Evolutionary conservation across 2,888 invertebrate species (phyloP), one percentile per base, ranked within the genome.

Genomic region (Melanostoma scalare): DNA sequence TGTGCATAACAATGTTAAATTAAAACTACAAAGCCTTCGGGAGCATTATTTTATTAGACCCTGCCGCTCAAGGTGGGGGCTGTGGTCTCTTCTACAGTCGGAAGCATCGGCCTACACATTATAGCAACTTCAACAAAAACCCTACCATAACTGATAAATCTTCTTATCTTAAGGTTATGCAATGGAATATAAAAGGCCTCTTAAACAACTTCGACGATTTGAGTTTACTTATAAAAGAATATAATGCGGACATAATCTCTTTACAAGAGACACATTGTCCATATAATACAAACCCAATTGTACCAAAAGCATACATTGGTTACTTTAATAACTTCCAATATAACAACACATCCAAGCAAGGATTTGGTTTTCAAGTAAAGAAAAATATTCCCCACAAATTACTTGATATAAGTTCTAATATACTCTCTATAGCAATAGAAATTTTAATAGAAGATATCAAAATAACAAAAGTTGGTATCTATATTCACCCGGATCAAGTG

Each of bases 211-310:
- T n/a, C n/a, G n/a, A n/a, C n/a, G n/a, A n/a, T n/a, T n/a, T n/a
- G n/a, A n/a, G n/a, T n/a, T n/a, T n/a, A n/a, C n/a, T n/a, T n/a
- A n/a, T n/a, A n/a, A n/a, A n/a, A n/a, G n/a, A n/a, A n/a, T n/a
- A n/a, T n/a, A n/a, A n/a, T n/a, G n/a, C n/a, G n/a, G n/a, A n/a
- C n/a, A n/a, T n/a, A n/a, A n/a, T n/a, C n/a, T n/a, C n/a, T n/a
- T n/a, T n/a, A n/a, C n/a, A n/a, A n/a, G n/a, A n/a, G n/a, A n/a
- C n/a, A n/a, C n/a, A n/a, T n/a, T n/a, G n/a, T n/a, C n/a, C n/a
- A n/a, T n/a, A n/a, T 48, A 48, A 48, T 48, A 33, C 63, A 38
- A 63, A 33, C 50, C 50, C 33, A 65, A 65, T 38, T 5, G 6
- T 50, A 50, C 31, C 20, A 52, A 5, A 30, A 65, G 6, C 38